Percentiles rank a stretch among this genome's conserved stretches.
Evolutionary conservation across 2,888 invertebrate genomes (phyloP).

Genomic region (Scrobipalpa atriplicella): DNA sequence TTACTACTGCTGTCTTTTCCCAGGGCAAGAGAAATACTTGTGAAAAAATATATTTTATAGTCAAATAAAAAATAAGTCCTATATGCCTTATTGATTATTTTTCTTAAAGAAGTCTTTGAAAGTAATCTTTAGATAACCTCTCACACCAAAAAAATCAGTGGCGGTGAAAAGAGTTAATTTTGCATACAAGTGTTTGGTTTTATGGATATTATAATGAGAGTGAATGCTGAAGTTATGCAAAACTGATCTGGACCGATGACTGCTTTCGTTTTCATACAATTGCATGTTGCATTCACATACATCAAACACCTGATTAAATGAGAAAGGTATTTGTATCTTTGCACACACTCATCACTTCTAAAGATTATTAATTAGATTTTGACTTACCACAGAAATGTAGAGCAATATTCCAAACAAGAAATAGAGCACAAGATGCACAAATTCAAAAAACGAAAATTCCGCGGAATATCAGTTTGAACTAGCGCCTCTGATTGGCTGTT

Average conservation of each 20-base stretch:
- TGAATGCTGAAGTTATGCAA: neutral
- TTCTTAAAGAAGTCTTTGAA: neutral
- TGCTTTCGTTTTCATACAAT: neutral
- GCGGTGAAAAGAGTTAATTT: neutral
- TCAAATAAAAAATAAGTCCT: too few relatives aligned
- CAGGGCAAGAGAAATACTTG: too few relatives aligned
- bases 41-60: too few relatives aligned
- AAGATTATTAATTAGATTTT: neutral
- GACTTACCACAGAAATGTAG: constrained; percentile 3
- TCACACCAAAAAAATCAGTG: constrained; percentile 2
- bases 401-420: neutral
- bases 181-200: neutral
- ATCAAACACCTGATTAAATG: neutral
- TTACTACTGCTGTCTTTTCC: too few relatives aligned
- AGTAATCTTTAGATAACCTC: neutral
- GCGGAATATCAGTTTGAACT: constrained; percentile 27
- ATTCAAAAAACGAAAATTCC: constrained; percentile 25
- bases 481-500: constrained; percentile 19
- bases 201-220: neutral
- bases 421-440: constrained; percentile 7
- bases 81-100: too few relatives aligned
- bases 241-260: neutral
- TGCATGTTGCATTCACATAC: neutral
- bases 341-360: neutral
- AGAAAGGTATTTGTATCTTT: neutral